Evolutionary conservation across 2,113 vertebrate genomes (phyloP).

Genomic region (Bos taurus): ARS-UCD2.0 NC_037336.1:63261001-63261500

Average conservation of each 20-base stretch:
- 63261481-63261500: no score
- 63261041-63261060: not conserved
- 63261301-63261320: no score
- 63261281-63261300: not conserved
- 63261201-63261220: not conserved
- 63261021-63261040: not conserved
- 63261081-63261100: not conserved
- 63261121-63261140: not conserved
- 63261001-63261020: not conserved
- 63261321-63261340: no score
- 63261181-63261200: not conserved
- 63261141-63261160: not conserved
- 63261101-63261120: not conserved
- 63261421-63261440: no score
- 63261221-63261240: not conserved
- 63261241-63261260: not conserved
- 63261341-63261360: accelerated
- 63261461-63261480: no score
- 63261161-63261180: not conserved
- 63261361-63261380: no score
- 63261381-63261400: no score
- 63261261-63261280: not conserved
- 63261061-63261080: no score
- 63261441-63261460: no score
- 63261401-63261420: no score